These are phyloP conservation scores for Spisula subtruncata DNA, from an alignment of 2,888 invertebrate genomes.

Conservation along the genomic window DNA sequence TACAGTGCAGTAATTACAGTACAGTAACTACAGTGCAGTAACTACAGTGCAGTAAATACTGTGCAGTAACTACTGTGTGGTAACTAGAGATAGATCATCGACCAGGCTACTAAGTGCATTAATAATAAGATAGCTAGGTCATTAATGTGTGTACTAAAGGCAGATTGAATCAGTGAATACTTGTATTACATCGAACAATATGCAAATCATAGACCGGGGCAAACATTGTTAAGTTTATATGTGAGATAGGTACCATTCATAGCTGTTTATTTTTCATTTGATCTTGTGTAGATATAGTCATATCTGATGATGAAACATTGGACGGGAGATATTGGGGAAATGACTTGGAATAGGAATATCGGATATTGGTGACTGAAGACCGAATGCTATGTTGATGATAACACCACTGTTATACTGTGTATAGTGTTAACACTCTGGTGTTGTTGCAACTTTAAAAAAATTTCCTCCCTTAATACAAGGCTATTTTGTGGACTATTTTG, in stretches of 20 bases:
- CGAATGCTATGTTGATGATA: neutral
- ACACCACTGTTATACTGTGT: neutral
- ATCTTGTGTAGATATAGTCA: neutral
- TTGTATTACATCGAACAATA: constrained; percentile 1
- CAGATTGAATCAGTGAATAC: neutral
- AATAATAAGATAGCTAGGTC: neutral
- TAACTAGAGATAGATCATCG: too few relatives aligned
- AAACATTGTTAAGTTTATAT: neutral
- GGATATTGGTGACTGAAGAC: constrained; percentile 10
- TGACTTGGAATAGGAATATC: constrained; percentile 17
- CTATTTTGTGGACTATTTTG: too few relatives aligned
- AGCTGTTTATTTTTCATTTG: constrained; percentile 26
- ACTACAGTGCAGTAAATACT: too few relatives aligned
- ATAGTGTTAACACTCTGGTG: neutral
- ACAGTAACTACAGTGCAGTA: too few relatives aligned
- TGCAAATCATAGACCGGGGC: neutral
- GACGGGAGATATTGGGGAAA: neutral
- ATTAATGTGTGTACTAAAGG: neutral
- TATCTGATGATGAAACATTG: constrained; percentile 16
- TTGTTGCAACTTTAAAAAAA: too few relatives aligned
- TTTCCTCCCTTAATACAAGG: too few relatives aligned
- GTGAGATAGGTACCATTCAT: neutral
- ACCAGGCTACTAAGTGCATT: too few relatives aligned
- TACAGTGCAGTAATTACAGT: too few relatives aligned
- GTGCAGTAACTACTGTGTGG: too few relatives aligned